Evolutionary conservation across 2,113 vertebrate genomes (phyloP), one percentile per base, ranked within the genome.

Genomic region (Leptobrachium leishanense): DNA sequence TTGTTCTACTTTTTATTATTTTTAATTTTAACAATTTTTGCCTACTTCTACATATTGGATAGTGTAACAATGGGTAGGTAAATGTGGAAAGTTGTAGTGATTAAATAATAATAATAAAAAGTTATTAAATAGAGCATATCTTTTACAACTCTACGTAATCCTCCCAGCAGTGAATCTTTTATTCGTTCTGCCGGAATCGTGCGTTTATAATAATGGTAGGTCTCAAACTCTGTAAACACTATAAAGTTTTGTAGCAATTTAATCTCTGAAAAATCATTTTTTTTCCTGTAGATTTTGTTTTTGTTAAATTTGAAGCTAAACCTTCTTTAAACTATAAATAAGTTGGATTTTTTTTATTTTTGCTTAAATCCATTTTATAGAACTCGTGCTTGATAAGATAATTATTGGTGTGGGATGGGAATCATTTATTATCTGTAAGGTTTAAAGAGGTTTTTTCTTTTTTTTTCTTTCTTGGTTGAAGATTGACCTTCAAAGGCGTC

Each of bases 321-420:
- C 83, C 85, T 92, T 92, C 92, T 90, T 90, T 90, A 90, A 89
- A 72, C 88, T 54, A 11, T 11, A 59, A 12, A 8, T 12, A 57
- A 57, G 55, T 57, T 57, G 55, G 5, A 11, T 57, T 57, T 12
- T 57, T 57, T 79, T 84, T 90, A 91, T 90, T 92, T 92, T 92
- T 82, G 88, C 90, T 90, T 90, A 90, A 92, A 90, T 89, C 90
- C 90, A 85, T 82, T 92, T 92, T 91, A 92, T 90, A 88, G 89
- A 92, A 89, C 91, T 85, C 81, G 85, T 92, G 91, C 93, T 93
- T 92, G 90, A 90, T 92, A 90, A 88, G 91, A 89, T 88, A 86
- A 84, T 84, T 87, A 91, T 84, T 87, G 90, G 84, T 82, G 90
- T 8, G 43, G 83, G 85, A 91, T 86, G 82, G 86, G 92, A 50